These are phyloP conservation scores for Myanophis thanlyinensis DNA, from an alignment of 2,113 vertebrate species.

Conservation along the genomic window DNA sequence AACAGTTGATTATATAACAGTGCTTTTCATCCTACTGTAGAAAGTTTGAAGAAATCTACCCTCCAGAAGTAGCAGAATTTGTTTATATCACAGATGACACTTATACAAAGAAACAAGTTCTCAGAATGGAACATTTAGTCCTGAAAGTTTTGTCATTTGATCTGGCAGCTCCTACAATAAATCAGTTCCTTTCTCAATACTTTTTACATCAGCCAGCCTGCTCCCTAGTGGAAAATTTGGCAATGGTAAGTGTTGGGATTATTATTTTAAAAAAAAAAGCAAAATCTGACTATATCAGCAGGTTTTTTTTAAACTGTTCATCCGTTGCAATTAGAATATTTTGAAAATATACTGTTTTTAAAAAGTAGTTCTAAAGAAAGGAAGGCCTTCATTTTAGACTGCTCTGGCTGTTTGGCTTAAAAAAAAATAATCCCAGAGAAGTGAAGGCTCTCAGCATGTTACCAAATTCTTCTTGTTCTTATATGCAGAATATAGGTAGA, in stretches of 20 bases:
- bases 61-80: conserved; percentile 96
- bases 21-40: conserved; percentile 66
- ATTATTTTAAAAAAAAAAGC: background rate
- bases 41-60: conserved; percentile 99
- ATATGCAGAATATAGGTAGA: background rate
- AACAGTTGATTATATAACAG: background rate
- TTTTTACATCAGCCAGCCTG: conserved; percentile 76
- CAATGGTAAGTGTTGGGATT: conserved; percentile 79
- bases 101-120: conserved; percentile 96
- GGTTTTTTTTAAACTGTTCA: background rate
- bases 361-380: background rate
- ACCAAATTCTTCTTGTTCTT: background rate
- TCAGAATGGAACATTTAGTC: conserved; percentile 97
- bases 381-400: background rate
- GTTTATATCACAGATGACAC: conserved; percentile 99
- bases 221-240: conserved; percentile 83
- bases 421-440: background rate
- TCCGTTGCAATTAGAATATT: background rate
- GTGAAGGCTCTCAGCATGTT: background rate
- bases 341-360: background rate
- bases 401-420: background rate
- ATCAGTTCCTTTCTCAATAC: conserved; percentile 96
- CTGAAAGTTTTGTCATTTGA: conserved; percentile 97
- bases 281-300: background rate
- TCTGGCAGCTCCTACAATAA: conserved; percentile 91